Conservation (phyloP, 2,113 vertebrate genomes). For the Scomber japonicus region DNA sequence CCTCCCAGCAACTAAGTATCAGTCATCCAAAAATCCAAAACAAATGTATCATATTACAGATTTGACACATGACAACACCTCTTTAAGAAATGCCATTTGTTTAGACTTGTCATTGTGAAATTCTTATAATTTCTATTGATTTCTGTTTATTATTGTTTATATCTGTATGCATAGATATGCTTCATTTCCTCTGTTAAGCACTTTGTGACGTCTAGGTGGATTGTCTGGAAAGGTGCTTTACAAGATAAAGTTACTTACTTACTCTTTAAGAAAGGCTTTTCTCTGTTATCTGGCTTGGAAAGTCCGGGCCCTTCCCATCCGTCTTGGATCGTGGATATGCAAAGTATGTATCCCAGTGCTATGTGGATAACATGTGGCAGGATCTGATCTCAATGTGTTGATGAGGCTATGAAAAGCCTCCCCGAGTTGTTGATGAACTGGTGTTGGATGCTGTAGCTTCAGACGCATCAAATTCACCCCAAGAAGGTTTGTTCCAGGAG, state of each 20-base stretch:
- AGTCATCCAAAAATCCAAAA: constrained; percentile 55
- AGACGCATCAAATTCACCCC: neutral
- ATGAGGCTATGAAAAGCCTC: constrained; percentile 24
- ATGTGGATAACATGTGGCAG: constrained; percentile 44
- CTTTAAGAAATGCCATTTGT: neutral
- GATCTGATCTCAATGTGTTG: constrained; percentile 40
- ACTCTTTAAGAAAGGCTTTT: neutral
- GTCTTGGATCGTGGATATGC: constrained; percentile 37
- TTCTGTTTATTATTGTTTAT: too few relatives aligned
- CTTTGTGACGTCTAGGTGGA: too few relatives aligned
- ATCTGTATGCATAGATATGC: too few relatives aligned
- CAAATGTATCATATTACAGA: constrained; percentile 61
- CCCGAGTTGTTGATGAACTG: constrained; percentile 11
- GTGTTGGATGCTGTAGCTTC: constrained; percentile 4
- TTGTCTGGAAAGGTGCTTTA: too few relatives aligned
- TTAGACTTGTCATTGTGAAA: too few relatives aligned
- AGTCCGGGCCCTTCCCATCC: neutral
- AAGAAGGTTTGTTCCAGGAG: neutral
- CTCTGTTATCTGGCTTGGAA: constrained; percentile 49
- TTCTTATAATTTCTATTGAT: too few relatives aligned
- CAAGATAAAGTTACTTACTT: too few relatives aligned
- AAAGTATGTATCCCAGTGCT: constrained; percentile 48
- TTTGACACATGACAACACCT: constrained; percentile 48
- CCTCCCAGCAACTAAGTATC: constrained; percentile 62
- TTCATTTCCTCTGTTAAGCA: too few relatives aligned